phyloP scores from a whole-genome alignment of 2,888 invertebrate genomes.

The Axea sp. region DNA sequence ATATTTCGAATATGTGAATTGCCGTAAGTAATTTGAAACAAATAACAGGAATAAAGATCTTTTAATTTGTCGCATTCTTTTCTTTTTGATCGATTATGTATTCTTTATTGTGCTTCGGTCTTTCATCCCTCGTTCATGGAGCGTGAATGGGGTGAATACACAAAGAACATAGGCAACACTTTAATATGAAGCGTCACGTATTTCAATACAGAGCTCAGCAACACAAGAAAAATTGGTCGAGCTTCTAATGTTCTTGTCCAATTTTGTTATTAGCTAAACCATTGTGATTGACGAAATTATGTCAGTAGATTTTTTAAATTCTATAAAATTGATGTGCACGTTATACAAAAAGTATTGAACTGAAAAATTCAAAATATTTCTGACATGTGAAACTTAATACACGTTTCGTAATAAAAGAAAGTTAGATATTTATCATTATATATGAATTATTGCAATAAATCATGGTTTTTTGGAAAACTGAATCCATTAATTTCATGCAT shows the following conservation, averaged over 20 bases:
- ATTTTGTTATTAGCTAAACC: constrained; percentile 22
- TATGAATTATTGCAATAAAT: too few species aligned
- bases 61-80: constrained; percentile 48
- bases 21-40: constrained; percentile 5
- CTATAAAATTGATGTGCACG: constrained; percentile 21
- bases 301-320: constrained; percentile 18
- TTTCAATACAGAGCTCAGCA: constrained; percentile 47
- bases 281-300: constrained; percentile 25
- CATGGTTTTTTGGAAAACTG: constrained; percentile 6
- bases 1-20: too few species aligned
- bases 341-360: too few species aligned
- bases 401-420: too few species aligned
- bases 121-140: constrained; percentile 40
- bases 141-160: constrained; percentile 55
- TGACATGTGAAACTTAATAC: too few species aligned
- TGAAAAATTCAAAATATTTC: too few species aligned
- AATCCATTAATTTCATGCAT: constrained; percentile 24
- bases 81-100: constrained; percentile 51
- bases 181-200: constrained; percentile 61
- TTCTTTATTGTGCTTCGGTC: constrained; percentile 29
- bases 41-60: constrained; percentile 32
- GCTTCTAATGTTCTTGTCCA: constrained; percentile 50
- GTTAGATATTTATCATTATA: too few species aligned
- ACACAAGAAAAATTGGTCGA: constrained; percentile 46
- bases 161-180: constrained; percentile 56